These are phyloP conservation scores for Trissonchulus sp. DNA, from an alignment of 2,888 invertebrate species.

Conservation along the genomic window DNA sequence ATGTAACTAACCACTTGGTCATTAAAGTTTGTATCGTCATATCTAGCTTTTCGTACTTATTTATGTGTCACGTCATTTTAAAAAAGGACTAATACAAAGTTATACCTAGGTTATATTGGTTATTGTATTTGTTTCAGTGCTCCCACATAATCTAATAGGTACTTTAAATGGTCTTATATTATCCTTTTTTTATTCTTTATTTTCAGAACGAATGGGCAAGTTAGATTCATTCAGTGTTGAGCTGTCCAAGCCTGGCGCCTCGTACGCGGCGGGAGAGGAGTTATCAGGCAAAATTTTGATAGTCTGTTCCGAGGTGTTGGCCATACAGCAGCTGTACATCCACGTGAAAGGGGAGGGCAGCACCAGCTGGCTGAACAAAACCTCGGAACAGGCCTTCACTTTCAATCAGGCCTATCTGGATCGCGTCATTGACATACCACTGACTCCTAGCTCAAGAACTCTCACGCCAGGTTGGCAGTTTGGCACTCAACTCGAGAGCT, in stretches of 20 bases:
- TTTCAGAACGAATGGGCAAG: not conserved
- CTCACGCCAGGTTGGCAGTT: no score
- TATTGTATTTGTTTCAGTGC: no score
- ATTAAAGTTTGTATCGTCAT: no score
- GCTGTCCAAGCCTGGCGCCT: not conserved
- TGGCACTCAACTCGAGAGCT: no score
- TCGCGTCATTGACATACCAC: not conserved
- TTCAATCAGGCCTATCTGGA: slow-evolving; percentile 21
- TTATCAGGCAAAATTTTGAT: not conserved
- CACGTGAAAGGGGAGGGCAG: slow-evolving; percentile 17
- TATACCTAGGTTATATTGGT: no score
- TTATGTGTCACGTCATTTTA: no score
- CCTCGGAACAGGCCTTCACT: slow-evolving; percentile 18
- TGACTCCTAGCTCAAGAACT: not conserved
- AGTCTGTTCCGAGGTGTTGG: not conserved
- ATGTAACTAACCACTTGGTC: no score
- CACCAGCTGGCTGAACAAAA: slow-evolving; percentile 17
- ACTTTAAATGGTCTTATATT: no score
- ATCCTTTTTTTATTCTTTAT: no score
- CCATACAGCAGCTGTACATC: slow-evolving; percentile 3
- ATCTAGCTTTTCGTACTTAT: no score
- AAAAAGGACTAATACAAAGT: no score
- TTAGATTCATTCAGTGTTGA: not conserved
- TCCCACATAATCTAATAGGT: no score
- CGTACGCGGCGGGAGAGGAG: slow-evolving; percentile 7